These are phyloP conservation scores for Eupelmus urozonus DNA, from an alignment of 2,888 invertebrate genomes.

Conservation along the genomic window DNA sequence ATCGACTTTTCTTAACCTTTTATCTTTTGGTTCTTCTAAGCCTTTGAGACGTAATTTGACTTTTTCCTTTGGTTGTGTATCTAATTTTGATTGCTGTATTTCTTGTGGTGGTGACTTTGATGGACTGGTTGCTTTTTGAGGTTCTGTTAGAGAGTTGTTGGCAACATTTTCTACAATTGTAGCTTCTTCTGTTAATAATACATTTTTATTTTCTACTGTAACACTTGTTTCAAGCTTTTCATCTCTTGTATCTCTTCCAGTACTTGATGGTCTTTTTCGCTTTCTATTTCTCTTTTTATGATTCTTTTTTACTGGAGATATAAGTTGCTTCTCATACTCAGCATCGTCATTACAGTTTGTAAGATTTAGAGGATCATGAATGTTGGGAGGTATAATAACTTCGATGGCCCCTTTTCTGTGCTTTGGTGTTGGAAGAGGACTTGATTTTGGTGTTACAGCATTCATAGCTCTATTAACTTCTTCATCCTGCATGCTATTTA, in stretches of 20 bases:
- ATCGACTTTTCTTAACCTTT: constrained; percentile 80
- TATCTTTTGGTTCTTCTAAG: constrained; percentile 73
- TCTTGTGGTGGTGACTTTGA: constrained; percentile 46
- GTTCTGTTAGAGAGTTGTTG: constrained; percentile 36
- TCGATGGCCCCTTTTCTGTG: constrained; percentile 89
- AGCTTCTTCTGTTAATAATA: constrained; percentile 39
- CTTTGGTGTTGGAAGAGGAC: constrained; percentile 91
- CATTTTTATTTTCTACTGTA: constrained; percentile 50
- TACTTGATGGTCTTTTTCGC: constrained; percentile 80
- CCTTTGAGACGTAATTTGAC: constrained; percentile 70
- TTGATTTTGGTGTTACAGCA: constrained; percentile 94
- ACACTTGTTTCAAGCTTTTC: constrained; percentile 53
- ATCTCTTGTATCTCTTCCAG: constrained; percentile 58
- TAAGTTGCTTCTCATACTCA: constrained; percentile 89
- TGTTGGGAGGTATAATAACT: constrained; percentile 94
- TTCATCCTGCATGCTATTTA: constrained; percentile 93
- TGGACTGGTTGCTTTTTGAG: constrained; percentile 49
- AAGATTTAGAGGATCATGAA: constrained; percentile 93
- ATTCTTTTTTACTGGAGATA: constrained; percentile 83
- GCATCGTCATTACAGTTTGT: constrained; percentile 85
- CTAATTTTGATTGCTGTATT: constrained; percentile 52
- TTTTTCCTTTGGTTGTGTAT: constrained; percentile 63
- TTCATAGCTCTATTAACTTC: constrained; percentile 88
- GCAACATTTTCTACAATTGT: constrained; percentile 33
- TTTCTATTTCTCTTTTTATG: constrained; percentile 82